Evolutionary conservation across 2,888 invertebrate genomes (phyloP).

Genomic region (Lacanobia oleracea): DNA sequence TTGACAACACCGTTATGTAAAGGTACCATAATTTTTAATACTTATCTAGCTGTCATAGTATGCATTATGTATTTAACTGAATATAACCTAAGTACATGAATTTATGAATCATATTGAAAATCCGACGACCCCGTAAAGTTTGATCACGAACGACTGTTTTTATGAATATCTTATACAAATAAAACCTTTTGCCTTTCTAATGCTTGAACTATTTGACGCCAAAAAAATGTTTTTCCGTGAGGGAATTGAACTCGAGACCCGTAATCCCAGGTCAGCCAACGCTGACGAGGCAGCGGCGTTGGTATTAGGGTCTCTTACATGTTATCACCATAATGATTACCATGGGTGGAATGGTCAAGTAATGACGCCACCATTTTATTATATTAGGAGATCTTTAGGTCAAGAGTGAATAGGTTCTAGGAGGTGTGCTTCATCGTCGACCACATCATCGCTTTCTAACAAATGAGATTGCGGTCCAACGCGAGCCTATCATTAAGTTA

Average conservation of each 20-base stretch:
- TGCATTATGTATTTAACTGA: not conserved
- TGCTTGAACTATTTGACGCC: slow-evolving; percentile 16
- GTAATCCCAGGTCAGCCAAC: slow-evolving; percentile 23
- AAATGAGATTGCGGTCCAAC: no score
- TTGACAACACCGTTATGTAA: not conserved
- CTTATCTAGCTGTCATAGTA: not conserved
- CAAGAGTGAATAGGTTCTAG: not conserved
- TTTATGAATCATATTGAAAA: slow-evolving; percentile 9
- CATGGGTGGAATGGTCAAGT: slow-evolving; percentile 21
- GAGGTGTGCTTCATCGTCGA: no score
- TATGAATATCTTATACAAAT: slow-evolving; percentile 44
- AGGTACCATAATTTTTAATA: not conserved
- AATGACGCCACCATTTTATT: slow-evolving; percentile 4
- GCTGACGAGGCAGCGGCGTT: slow-evolving; percentile 34
- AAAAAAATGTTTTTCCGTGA: slow-evolving; percentile 8
- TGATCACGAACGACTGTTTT: slow-evolving; percentile 31
- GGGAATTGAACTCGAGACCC: slow-evolving; percentile 38
- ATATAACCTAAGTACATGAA: not conserved
- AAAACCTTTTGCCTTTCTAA: slow-evolving; percentile 37
- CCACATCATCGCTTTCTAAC: no score
- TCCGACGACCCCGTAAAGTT: slow-evolving; percentile 18
- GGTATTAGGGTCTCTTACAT: slow-evolving; percentile 7
- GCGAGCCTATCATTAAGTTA: no score
- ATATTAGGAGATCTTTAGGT: not conserved
- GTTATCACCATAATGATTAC: slow-evolving; percentile 25